A percentile compares a stretch with the other conserved stretches of the same genome.
These are phyloP conservation scores for Rynchops niger DNA, from an alignment of 2,113 vertebrate genomes.

Conservation along the genomic window DNA sequence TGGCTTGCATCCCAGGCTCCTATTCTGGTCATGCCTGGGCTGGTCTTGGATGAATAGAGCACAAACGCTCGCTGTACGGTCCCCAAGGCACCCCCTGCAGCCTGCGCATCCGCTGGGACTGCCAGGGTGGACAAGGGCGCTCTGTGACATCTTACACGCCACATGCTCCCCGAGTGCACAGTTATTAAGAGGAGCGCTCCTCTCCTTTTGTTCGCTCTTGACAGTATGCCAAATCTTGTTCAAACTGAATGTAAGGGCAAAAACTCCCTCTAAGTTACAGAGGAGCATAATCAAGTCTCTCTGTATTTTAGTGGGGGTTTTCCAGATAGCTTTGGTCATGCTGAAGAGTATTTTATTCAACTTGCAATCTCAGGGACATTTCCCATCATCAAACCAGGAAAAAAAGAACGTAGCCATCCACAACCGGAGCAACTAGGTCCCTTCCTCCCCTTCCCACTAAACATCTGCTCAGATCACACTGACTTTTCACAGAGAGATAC, in stretches of 20 bases:
- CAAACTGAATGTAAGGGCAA: not conserved
- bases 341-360: not conserved
- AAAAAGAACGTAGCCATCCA: not conserved
- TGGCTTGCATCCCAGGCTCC: not conserved
- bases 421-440: not conserved
- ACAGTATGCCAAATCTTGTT: not conserved
- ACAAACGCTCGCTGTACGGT: not conserved
- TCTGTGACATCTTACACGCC: not conserved
- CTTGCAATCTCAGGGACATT: not conserved
- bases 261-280: not conserved
- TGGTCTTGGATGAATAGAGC: not conserved
- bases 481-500: not conserved
- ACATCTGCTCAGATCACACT: not conserved
- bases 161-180: not conserved
- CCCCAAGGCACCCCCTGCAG: not conserved
- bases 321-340: not conserved
- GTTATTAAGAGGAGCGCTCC: not conserved
- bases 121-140: not conserved
- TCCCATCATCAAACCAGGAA: not conserved
- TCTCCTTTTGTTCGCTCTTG: not conserved
- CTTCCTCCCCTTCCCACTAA: not conserved
- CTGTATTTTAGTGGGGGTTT: not conserved
- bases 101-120: not conserved
- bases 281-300: not conserved
- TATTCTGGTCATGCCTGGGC: not conserved